Conservation (phyloP, 2,797 vertebrate genomes). For the Rousettus madagascariensis region DNA sequence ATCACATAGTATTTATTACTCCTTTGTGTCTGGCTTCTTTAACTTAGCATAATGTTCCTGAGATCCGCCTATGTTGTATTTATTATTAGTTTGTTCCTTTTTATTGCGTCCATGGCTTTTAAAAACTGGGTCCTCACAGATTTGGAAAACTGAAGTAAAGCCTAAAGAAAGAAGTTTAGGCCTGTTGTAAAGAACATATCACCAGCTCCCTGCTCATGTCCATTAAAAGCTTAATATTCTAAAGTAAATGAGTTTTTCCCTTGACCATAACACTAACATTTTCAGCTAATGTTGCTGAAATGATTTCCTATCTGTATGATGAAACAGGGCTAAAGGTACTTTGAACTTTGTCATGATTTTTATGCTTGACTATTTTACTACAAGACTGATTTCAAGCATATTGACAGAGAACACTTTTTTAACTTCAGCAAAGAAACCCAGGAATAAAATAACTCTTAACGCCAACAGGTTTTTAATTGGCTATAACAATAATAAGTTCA, state of each 20-base stretch:
- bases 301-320: neutral
- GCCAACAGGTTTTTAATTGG: neutral
- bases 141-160: neutral
- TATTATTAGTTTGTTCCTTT: neutral
- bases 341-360: neutral
- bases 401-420: neutral
- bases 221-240: neutral
- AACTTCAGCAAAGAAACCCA: neutral
- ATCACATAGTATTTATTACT: neutral
- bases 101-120: neutral
- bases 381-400: constrained; percentile 1
- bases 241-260: neutral
- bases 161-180: neutral
- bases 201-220: neutral
- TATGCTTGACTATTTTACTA: neutral
- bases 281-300: neutral
- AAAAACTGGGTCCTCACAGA: neutral
- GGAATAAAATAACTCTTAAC: neutral
- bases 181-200: neutral
- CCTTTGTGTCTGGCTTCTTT: constrained; percentile 1
- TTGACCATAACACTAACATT: neutral
- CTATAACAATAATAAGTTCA: neutral
- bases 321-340: neutral
- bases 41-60: neutral
- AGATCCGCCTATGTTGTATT: neutral